Base-by-base conservation (phyloP, 2,797 vertebrate genomes). In the Crenichthys baileyi region DNA sequence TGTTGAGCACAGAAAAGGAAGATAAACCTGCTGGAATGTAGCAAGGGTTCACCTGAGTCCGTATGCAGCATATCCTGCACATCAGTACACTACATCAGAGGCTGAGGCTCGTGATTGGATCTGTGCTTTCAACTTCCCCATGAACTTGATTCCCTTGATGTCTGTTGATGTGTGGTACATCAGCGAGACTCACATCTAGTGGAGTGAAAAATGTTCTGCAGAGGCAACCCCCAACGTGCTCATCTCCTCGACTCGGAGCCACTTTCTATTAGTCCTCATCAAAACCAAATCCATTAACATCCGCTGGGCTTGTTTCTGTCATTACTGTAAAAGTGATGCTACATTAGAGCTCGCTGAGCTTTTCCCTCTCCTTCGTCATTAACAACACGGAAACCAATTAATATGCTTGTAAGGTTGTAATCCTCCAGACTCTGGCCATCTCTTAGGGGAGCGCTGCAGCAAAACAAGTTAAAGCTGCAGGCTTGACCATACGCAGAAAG, bases 311-410 rank as follows among this genome's bases (percentile, higher is more conserved):
- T 44, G 82, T 88, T 82, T 85, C 80, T 72, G 84, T 89, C 88
- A 85, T 88, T 78, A 84, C 87, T 83, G 87, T 88, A 78, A 79
- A 90, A 80, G 87, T 78, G 80, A 85, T 83, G 86, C 87, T 89
- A 87, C 89, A 90, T 90, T 85, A 88, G 90, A 87, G 68, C 81
- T 36, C 79, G 81, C 82, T 41, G 39, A 61, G 71, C 81, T 70
- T 71, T 81, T 78, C 63, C 74, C 79, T 83, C 77, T 78, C 44
- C 44, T 55, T 83, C 39, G 29, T 89, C 85, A 81, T 90, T 90
- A 85, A 81, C 87, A 71, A 75, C 86, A 72, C 29, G 41, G 67
- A 81, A 80, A 81, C 81, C 85, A 78, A 85, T 80, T 84, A 87
- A 90, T 88, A 82, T 83, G 88, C 84, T 85, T 74, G 88, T 83